phyloP scores from a whole-genome alignment of 2,888 invertebrate species.

The Chymomyza amoena region DNA sequence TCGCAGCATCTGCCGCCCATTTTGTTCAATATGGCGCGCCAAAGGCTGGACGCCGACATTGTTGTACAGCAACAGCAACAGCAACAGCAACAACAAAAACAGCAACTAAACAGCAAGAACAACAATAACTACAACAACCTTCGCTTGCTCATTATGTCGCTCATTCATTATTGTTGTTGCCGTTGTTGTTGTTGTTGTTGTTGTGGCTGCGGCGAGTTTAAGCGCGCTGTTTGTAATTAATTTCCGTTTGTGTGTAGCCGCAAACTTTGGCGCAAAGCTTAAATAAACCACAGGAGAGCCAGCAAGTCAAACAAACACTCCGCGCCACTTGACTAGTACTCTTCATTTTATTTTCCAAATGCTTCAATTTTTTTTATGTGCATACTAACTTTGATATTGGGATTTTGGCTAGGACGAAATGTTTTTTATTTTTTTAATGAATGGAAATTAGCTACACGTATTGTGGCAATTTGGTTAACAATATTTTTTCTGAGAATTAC shows the following conservation, averaged over 20 bases:
- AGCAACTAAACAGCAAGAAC: not conserved
- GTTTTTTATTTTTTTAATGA: too few relatives aligned
- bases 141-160: conserved; percentile 50
- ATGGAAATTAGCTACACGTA: too few relatives aligned
- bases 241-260: conserved; percentile 68
- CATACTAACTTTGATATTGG: too few relatives aligned
- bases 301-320: conserved; percentile 18
- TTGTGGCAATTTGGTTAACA: too few relatives aligned
- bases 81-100: not conserved
- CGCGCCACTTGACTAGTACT: too few relatives aligned
- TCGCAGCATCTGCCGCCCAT: conserved; percentile 28
- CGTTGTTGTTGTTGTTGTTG: conserved; percentile 10
- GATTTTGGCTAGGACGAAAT: too few relatives aligned
- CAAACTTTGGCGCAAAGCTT: conserved; percentile 56
- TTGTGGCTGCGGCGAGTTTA: conserved; percentile 48
- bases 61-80: not conserved
- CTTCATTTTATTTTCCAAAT: too few relatives aligned
- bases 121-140: conserved; percentile 36
- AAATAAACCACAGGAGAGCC: conserved; percentile 56
- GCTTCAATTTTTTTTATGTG: too few relatives aligned
- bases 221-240: conserved; percentile 68
- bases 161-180: conserved; percentile 44
- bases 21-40: conserved; percentile 28
- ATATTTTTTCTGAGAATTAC: too few relatives aligned
- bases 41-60: conserved; percentile 12